These are phyloP conservation scores for Pheosia tremula DNA, from an alignment of 2,888 invertebrate genomes.

Conservation along the genomic window DNA sequence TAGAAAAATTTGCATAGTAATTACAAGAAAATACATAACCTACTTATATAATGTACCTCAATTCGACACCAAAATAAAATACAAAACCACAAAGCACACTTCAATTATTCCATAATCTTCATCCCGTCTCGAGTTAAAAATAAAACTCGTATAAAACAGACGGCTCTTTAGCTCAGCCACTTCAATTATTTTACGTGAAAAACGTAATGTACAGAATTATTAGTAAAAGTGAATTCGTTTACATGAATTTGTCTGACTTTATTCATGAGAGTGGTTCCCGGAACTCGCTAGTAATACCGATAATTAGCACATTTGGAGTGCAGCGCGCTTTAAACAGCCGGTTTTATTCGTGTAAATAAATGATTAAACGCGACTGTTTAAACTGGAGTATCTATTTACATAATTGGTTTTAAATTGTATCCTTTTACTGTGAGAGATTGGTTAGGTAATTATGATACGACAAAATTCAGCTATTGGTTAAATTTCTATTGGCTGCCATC, in stretches of 20 bases:
- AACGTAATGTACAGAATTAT: background rate
- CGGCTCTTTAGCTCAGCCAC: background rate
- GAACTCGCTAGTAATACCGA: background rate
- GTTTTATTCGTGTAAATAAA: conserved; percentile 9
- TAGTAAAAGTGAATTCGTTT: background rate
- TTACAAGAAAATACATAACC: too few species aligned
- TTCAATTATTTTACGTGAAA: background rate
- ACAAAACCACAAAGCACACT: background rate
- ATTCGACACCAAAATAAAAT: background rate
- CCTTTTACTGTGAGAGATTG: background rate
- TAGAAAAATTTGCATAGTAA: too few species aligned
- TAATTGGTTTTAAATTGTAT: background rate
- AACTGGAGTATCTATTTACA: background rate
- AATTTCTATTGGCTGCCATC: too few species aligned
- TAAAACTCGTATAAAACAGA: background rate
- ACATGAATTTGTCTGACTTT: background rate
- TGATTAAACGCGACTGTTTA: background rate
- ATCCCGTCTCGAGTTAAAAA: background rate
- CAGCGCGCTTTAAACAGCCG: background rate
- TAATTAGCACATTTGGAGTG: background rate
- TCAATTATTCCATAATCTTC: background rate
- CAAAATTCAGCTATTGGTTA: too few species aligned
- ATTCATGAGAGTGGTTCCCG: background rate
- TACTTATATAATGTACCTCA: too few species aligned
- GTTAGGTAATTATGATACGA: too few species aligned